These are phyloP conservation scores for Sternarchorhynchus goeldii DNA, from an alignment of 2,797 vertebrate genomes.

Conservation along the genomic window DNA sequence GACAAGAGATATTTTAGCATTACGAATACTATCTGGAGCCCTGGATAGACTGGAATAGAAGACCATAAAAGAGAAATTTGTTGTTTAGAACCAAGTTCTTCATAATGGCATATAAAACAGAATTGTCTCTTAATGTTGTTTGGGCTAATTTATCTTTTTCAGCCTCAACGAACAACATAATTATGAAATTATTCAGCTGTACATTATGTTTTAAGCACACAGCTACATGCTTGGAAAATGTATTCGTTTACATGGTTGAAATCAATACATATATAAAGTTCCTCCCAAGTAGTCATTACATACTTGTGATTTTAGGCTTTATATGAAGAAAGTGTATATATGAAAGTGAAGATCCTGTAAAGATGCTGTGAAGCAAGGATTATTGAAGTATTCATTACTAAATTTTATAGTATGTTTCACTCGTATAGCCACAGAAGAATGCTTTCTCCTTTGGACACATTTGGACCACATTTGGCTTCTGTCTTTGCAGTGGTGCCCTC, in stretches of 20 bases:
- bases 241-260: background rate
- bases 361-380: background rate
- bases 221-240: background rate
- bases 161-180: constrained; percentile 3
- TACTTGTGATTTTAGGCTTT: background rate
- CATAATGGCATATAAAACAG: constrained; percentile 14
- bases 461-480: constrained; percentile 5
- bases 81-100: constrained; percentile 12
- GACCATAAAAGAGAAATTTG: background rate
- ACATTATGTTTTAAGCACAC: background rate
- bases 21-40: too few relatives aligned
- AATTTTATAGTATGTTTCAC: background rate
- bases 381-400: background rate
- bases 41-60: too few relatives aligned
- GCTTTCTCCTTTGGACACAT: background rate
- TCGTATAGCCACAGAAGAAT: background rate
- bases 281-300: background rate
- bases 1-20: too few relatives aligned
- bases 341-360: background rate
- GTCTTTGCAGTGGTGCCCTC: constrained; percentile 26
- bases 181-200: constrained; percentile 3
- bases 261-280: background rate
- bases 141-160: constrained; percentile 20
- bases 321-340: background rate
- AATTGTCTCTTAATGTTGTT: constrained; percentile 15